A percentile compares a stretch with the other conserved stretches of the same genome.
Conservation (phyloP, 2,113 vertebrate genomes). For the Morone saxatilis region DNA sequence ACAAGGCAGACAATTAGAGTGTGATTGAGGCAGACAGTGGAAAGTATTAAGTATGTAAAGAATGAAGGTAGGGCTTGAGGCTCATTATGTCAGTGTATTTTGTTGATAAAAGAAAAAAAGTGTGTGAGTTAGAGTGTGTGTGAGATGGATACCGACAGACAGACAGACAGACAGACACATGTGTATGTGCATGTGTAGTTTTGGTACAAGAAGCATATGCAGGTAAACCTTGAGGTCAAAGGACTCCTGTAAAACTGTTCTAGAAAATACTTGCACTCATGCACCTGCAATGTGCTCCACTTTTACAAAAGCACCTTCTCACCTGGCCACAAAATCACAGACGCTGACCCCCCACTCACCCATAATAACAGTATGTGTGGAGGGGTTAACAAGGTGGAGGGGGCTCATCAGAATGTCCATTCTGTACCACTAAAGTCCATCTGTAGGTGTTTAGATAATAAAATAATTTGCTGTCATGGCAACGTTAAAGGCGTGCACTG, state of each 20-base stretch:
- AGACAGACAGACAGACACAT: conserved; percentile 7
- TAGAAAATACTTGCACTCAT: conserved; percentile 36
- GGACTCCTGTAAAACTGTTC: conserved; percentile 48
- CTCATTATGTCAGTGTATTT: conserved; percentile 24
- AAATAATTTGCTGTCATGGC: background rate
- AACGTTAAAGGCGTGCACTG: background rate
- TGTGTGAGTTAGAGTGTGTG: background rate
- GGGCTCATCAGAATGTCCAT: background rate
- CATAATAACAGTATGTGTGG: conserved; percentile 4
- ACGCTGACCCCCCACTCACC: conserved; percentile 47
- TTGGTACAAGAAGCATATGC: conserved; percentile 22
- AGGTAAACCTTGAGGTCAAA: conserved; percentile 60
- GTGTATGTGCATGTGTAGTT: conserved; percentile 44
- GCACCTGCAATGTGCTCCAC: conserved; percentile 53
- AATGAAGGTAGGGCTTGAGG: conserved; percentile 59
- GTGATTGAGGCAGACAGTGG: conserved; percentile 49
- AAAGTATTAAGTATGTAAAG: conserved; percentile 68
- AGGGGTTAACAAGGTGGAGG: background rate
- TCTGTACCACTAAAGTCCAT: background rate
- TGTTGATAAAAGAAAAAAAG: conserved; percentile 5
- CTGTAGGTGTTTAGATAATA: conserved; percentile 5
- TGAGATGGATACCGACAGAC: background rate
- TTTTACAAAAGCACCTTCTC: conserved; percentile 58
- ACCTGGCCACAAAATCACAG: conserved; percentile 33
- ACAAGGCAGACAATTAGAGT: conserved; percentile 16